Conservation (phyloP, 64 coral and sea anemone species). For the Cladopsammia gracilis region DNA sequence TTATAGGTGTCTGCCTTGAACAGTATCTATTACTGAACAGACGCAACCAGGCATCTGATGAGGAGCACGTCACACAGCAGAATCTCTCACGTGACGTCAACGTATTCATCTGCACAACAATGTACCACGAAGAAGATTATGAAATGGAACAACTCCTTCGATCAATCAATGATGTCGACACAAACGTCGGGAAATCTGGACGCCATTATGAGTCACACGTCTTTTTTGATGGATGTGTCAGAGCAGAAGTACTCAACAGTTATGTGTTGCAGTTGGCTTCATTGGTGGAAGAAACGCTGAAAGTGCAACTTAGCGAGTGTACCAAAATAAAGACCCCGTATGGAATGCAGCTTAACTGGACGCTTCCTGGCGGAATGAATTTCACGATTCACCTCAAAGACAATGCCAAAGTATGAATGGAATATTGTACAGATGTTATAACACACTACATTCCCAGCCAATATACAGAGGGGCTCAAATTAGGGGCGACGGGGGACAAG, state of each 20-base stretch:
- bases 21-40: conserved; percentile 92
- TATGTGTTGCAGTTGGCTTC: conserved; percentile 75
- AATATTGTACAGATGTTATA: not conserved
- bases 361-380: conserved; percentile 71
- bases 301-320: not conserved
- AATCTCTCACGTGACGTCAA: conserved; percentile 52
- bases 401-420: conserved; percentile 77
- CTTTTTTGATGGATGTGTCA: conserved; percentile 87
- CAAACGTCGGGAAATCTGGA: conserved; percentile 20
- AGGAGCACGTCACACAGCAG: conserved; percentile 61
- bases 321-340: conserved; percentile 78
- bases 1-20: conserved; percentile 86
- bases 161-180: conserved; percentile 81
- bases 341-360: conserved; percentile 89
- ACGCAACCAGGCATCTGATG: conserved; percentile 79
- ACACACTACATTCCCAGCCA: not conserved
- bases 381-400: conserved; percentile 94
- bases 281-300: conserved; percentile 69
- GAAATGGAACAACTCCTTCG: conserved; percentile 93
- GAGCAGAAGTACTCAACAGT: conserved; percentile 69
- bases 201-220: conserved; percentile 88
- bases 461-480: too few relatives aligned
- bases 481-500: too few relatives aligned
- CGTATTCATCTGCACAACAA: conserved; percentile 93
- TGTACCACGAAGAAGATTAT: conserved; percentile 90